Percentiles rank a stretch among this genome's conserved stretches.
Conservation (phyloP, 2,113 vertebrate genomes). For the Ailurus styani region DNA sequence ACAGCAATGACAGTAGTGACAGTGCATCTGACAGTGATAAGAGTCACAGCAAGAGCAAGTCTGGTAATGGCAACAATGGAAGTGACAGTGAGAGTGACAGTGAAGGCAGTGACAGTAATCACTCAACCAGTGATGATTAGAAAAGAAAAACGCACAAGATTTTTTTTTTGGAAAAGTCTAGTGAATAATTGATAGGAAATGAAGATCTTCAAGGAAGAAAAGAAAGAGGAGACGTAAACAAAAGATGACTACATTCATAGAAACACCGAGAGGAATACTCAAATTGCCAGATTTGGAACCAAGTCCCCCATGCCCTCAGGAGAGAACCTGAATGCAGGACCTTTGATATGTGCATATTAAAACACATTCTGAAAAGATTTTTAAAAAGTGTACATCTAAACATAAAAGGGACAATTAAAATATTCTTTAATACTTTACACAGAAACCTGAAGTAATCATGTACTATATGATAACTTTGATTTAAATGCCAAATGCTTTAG, state of each 20-base stretch:
- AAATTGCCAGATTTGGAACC: background rate
- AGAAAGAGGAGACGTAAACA: background rate
- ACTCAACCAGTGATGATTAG: conserved; percentile 74
- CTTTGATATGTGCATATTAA: background rate
- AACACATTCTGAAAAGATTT: conserved; percentile 11
- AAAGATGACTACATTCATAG: background rate
- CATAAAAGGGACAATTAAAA: background rate
- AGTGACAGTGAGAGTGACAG: background rate
- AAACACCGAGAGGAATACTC: background rate
- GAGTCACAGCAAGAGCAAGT: background rate
- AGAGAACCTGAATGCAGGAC: background rate
- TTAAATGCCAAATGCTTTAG: background rate
- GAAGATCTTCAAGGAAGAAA: background rate
- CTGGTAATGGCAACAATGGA: background rate
- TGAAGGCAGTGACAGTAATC: conserved; percentile 64
- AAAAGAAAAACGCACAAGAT: background rate
- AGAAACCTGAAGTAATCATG: conserved; percentile 28
- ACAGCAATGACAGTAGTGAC: background rate
- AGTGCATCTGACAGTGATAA: background rate
- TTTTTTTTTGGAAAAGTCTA: background rate
- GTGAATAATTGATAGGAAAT: background rate
- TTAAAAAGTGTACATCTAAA: background rate
- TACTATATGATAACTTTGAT: background rate
- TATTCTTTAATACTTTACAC: conserved; percentile 1
- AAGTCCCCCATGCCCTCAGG: background rate